Conservation (phyloP, 2,888 invertebrate species). For the Cataglyphis cursor region DNA sequence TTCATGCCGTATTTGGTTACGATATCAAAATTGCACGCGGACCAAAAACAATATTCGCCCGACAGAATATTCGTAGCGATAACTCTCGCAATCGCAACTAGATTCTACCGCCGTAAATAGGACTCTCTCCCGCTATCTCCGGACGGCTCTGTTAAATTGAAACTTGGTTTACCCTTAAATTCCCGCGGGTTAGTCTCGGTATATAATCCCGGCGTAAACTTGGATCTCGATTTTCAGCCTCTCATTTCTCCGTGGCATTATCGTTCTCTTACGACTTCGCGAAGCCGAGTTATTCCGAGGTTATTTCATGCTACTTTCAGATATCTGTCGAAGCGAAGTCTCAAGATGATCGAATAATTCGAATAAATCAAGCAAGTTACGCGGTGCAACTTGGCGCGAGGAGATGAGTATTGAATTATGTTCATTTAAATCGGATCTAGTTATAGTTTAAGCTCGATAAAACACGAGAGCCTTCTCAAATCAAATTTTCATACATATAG, state of each 20-base stretch:
- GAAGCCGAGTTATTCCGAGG: constrained; percentile 34
- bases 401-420: constrained; percentile 3
- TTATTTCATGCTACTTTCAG: constrained; percentile 30
- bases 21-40: constrained; percentile 12
- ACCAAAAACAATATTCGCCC: constrained; percentile 6
- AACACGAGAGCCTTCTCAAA: background rate
- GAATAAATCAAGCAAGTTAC: constrained; percentile 38
- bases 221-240: constrained; percentile 43
- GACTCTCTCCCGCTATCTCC: constrained; percentile 12
- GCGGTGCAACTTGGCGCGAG: constrained; percentile 6
- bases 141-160: constrained; percentile 45
- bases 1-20: constrained; percentile 8
- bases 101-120: constrained; percentile 30
- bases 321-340: constrained; percentile 7
- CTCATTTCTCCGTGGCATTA: constrained; percentile 44
- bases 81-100: constrained; percentile 18
- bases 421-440: background rate
- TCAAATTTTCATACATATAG: background rate
- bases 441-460: background rate
- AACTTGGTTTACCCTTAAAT: constrained; percentile 50
- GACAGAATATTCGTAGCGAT: background rate
- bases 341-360: constrained; percentile 27
- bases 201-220: constrained; percentile 47
- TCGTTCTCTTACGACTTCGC: constrained; percentile 41
- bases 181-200: constrained; percentile 42